Evolutionary conservation across 2,797 vertebrate species (phyloP).

Genomic region (Falco columbarius): DNA sequence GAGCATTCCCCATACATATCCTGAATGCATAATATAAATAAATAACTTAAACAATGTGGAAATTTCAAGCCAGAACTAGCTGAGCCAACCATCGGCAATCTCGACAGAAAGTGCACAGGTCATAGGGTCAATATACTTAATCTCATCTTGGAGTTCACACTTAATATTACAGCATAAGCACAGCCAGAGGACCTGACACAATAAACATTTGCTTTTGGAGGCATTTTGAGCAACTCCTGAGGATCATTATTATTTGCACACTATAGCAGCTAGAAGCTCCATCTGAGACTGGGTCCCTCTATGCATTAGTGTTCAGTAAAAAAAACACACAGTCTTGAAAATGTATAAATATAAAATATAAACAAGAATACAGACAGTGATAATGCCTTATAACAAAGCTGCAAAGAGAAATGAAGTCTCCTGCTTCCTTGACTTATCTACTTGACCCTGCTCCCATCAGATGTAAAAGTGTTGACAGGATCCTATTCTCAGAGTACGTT

Average conservation of each 20-base stretch:
- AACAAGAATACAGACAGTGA: not conserved
- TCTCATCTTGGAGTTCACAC: not conserved
- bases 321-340: not conserved
- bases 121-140: not conserved
- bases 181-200: not conserved
- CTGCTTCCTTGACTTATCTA: not conserved
- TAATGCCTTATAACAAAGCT: not conserved
- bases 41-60: not conserved
- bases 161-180: not conserved
- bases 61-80: not conserved
- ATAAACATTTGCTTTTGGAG: not conserved
- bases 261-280: not conserved
- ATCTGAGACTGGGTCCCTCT: not conserved
- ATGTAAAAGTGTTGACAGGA: slow-evolving; percentile 1
- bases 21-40: not conserved
- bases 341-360: not conserved
- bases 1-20: not conserved
- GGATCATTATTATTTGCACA: not conserved
- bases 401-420: not conserved
- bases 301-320: not conserved
- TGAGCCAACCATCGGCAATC: not conserved
- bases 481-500: not conserved
- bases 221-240: not conserved
- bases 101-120: not conserved
- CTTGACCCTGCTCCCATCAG: not conserved